Conservation (phyloP, 2,113 vertebrate species). For the Thermophis baileyi region DNA sequence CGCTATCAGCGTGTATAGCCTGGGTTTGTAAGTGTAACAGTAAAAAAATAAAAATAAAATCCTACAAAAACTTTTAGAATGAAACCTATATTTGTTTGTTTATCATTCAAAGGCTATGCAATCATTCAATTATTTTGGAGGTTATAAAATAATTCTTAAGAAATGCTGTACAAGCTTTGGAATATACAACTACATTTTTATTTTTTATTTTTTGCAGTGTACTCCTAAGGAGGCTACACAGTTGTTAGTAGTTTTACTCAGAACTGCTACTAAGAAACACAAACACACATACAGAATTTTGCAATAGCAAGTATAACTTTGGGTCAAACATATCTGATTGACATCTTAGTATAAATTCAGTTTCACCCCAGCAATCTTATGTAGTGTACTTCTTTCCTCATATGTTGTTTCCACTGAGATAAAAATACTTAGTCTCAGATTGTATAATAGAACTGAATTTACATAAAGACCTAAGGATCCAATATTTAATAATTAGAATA, state of each 20-base stretch:
- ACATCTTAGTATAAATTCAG: not conserved
- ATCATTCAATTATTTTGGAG: constrained; percentile 33
- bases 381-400: not conserved
- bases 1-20: constrained; percentile 69
- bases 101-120: constrained; percentile 17
- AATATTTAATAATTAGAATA: not conserved
- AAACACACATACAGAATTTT: not conserved
- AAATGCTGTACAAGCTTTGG: constrained; percentile 41
- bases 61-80: constrained; percentile 12
- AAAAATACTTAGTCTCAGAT: not conserved
- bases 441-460: not conserved
- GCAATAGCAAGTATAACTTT: not conserved
- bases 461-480: not conserved
- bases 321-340: not conserved
- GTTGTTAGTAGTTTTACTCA: not conserved
- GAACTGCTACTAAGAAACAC: constrained; percentile 6
- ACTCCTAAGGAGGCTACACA: constrained; percentile 13
- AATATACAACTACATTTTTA: constrained; percentile 40
- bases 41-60: not conserved
- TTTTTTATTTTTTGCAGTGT: constrained; percentile 24
- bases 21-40: constrained; percentile 58
- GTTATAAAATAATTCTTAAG: constrained; percentile 42
- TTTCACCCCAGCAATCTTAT: constrained; percentile 13
- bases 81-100: constrained; percentile 35
- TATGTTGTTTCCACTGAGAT: not conserved